Evolutionary conservation across 2,113 vertebrate species (phyloP).

Genomic region (Beaufortia kweichowensis): DNA sequence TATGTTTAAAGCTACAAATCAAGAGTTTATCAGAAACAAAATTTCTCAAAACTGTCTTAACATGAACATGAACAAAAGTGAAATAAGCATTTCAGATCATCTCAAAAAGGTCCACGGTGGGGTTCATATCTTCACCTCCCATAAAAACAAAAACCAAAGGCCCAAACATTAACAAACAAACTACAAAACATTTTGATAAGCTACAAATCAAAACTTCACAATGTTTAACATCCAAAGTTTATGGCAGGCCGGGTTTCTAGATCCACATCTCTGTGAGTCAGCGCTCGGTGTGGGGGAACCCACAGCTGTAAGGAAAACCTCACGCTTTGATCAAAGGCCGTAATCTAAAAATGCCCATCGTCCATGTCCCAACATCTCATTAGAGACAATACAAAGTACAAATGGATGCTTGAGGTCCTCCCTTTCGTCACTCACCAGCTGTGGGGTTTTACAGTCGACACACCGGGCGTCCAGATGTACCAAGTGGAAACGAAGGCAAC

Average conservation of each 20-base stretch:
- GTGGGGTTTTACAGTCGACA: slow-evolving; percentile 9
- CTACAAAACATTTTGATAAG: slow-evolving; percentile 2
- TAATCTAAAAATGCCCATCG: slow-evolving; percentile 17
- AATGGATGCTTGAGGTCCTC: background rate
- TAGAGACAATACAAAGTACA: background rate
- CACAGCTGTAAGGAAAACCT: slow-evolving; percentile 35
- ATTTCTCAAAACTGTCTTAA: too few species aligned
- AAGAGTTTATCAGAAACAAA: too few species aligned
- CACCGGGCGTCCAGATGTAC: slow-evolving; percentile 31
- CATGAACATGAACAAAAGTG: too few species aligned
- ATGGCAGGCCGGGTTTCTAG: background rate
- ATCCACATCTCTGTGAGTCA: slow-evolving; percentile 1
- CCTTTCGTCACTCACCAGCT: slow-evolving; percentile 14
- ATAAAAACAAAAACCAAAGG: too few species aligned
- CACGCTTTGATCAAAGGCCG: slow-evolving; percentile 31
- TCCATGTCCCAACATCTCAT: background rate
- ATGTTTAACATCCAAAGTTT: background rate
- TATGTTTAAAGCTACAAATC: too few species aligned
- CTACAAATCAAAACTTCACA: background rate
- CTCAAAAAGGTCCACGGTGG: too few species aligned
- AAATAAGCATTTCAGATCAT: too few species aligned
- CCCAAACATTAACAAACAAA: background rate
- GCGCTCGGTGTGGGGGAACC: background rate
- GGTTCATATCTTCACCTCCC: too few species aligned
- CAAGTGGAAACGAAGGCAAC: slow-evolving; percentile 8